Percentiles rank a stretch among this genome's conserved stretches.
Evolutionary conservation across 2,797 vertebrate species (phyloP).

Genomic region (Microchirus variegatus): DNA sequence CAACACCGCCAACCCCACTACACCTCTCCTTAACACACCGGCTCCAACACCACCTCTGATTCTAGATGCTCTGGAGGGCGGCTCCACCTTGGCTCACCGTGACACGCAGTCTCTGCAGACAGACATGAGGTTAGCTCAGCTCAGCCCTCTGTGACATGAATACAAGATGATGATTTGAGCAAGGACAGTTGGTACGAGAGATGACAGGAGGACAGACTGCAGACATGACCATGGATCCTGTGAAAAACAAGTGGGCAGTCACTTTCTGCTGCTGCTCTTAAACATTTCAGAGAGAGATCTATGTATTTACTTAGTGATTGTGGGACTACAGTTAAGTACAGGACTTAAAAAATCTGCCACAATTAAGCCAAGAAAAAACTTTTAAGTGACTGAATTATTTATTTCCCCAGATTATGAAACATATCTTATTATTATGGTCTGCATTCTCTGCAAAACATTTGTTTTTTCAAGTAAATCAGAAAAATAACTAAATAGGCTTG

Average conservation of each 20-base stretch:
- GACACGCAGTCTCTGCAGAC: conserved; percentile 74
- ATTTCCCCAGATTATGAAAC: too few relatives aligned
- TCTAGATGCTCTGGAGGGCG: conserved; percentile 73
- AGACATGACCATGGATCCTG: conserved; percentile 39
- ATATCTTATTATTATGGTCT: too few relatives aligned
- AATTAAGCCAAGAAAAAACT: too few relatives aligned
- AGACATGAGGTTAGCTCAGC: conserved; percentile 70
- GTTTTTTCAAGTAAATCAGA: too few relatives aligned
- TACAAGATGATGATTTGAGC: conserved; percentile 50
- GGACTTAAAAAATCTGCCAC: too few relatives aligned
- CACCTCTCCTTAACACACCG: conserved; percentile 61
- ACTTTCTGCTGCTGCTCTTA: conserved; percentile 26
- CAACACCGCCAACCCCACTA: conserved; percentile 57
- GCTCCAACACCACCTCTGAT: conserved; percentile 74
- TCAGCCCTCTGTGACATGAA: conserved; percentile 43
- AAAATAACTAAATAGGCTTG: too few relatives aligned
- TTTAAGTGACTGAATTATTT: too few relatives aligned
- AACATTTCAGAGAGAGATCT: conserved; percentile 24
- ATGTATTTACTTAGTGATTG: too few relatives aligned
- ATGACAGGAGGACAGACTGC: conserved; percentile 42
- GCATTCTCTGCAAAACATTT: too few relatives aligned
- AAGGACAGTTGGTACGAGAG: conserved; percentile 28
- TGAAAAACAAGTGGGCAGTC: conserved; percentile 50
- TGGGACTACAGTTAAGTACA: too few relatives aligned
- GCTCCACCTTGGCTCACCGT: conserved; percentile 64